phyloP scores from a whole-genome alignment of 2,113 vertebrate genomes.

The Pachypanchax playfairii region DNA sequence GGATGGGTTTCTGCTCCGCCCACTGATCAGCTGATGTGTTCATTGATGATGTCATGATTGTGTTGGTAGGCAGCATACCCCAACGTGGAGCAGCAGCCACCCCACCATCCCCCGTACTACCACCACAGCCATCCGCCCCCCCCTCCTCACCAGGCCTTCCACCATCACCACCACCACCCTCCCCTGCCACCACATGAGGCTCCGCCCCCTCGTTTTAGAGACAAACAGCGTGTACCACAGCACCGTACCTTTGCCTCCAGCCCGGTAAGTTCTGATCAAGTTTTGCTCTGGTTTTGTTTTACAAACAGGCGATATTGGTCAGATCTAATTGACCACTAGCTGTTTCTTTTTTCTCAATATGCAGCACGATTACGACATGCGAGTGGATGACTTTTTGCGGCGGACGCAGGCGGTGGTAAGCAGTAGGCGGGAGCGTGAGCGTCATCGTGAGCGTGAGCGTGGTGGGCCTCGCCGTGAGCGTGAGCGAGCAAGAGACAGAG shows the following conservation, averaged over 20 bases:
- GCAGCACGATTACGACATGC: slow-evolving; percentile 99
- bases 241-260: slow-evolving; percentile 68
- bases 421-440: slow-evolving; percentile 89
- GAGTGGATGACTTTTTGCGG: slow-evolving; percentile 96
- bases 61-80: slow-evolving; percentile 87
- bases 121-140: slow-evolving; percentile 82
- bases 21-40: not conserved
- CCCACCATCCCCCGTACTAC: slow-evolving; percentile 87
- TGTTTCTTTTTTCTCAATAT: not conserved
- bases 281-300: not conserved
- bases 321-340: not conserved
- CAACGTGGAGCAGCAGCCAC: slow-evolving; percentile 92
- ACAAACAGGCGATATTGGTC: no score
- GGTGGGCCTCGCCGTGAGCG: slow-evolving; percentile 82
- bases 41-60: not conserved
- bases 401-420: slow-evolving; percentile 96
- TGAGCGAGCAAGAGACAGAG: slow-evolving; percentile 79
- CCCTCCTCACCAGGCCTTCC: slow-evolving; percentile 88
- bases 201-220: slow-evolving; percentile 82
- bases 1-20: not conserved
- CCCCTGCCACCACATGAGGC: slow-evolving; percentile 80
- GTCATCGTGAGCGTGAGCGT: slow-evolving; percentile 90
- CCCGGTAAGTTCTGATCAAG: slow-evolving; percentile 50
- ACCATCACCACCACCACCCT: slow-evolving; percentile 88
- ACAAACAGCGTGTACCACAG: slow-evolving; percentile 56